Conservation (phyloP, 1,140 invertebrate species). For the Ctenoplectra terminalis region DNA sequence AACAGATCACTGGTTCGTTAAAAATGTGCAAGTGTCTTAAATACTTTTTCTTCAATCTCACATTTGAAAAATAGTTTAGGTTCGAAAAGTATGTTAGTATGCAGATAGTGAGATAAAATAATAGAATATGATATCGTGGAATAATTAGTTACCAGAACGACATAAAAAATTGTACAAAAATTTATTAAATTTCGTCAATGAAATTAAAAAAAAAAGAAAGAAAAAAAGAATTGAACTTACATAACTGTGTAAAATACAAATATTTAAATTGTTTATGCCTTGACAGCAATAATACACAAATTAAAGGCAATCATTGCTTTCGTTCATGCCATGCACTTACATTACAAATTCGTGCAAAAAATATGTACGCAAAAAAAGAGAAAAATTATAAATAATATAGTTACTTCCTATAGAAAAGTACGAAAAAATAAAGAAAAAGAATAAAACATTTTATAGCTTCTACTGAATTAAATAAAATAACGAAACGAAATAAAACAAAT, state of each 20-base stretch:
- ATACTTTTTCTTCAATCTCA: not conserved
- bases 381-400: not conserved
- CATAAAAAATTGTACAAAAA: conserved; percentile 5
- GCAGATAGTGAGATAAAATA: too few relatives aligned
- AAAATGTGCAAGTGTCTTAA: not conserved
- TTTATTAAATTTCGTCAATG: not conserved
- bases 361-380: not conserved
- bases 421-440: not conserved
- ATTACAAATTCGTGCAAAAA: conserved; percentile 14
- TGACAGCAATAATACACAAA: not conserved
- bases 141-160: not conserved
- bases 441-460: not conserved
- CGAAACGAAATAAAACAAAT: not conserved
- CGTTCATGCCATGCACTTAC: conserved; percentile 13
- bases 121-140: not conserved
- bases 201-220: not conserved
- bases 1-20: not conserved
- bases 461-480: not conserved
- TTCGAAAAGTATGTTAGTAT: not conserved
- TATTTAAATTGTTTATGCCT: not conserved
- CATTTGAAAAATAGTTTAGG: not conserved
- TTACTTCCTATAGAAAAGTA: not conserved
- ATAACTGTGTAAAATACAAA: not conserved
- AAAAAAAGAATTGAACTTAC: not conserved
- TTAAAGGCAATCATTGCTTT: not conserved